These are phyloP conservation scores for Heliconius melpomene DNA, from an alignment of 1,140 invertebrate species.

Conservation along the genomic window DNA sequence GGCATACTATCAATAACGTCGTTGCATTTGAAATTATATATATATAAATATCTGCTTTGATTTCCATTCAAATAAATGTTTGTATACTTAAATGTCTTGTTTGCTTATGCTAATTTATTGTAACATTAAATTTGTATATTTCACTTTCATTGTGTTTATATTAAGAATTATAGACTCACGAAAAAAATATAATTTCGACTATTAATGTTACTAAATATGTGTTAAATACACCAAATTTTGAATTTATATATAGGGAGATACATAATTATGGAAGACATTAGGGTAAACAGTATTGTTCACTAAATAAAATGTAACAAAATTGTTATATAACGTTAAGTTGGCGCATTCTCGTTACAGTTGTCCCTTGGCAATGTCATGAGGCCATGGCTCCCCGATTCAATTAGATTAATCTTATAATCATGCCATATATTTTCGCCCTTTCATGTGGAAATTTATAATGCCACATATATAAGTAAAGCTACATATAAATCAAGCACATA, in stretches of 20 bases:
- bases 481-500: too few species aligned
- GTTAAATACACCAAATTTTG: too few species aligned
- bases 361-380: conserved; percentile 37
- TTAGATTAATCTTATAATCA: conserved; percentile 33
- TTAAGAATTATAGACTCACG: background rate
- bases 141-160: background rate
- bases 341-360: conserved; percentile 26
- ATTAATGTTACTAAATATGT: background rate
- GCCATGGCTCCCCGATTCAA: conserved; percentile 33
- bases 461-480: background rate
- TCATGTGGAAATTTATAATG: background rate
- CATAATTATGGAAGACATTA: background rate
- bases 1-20: too few species aligned
- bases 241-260: background rate
- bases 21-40: too few species aligned
- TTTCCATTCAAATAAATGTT: too few species aligned
- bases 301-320: conserved; percentile 15
- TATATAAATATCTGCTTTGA: too few species aligned
- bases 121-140: too few species aligned
- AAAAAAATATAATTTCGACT: background rate
- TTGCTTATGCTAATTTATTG: too few species aligned
- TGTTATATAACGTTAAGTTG: conserved; percentile 28
- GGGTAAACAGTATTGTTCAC: background rate
- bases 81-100: too few species aligned
- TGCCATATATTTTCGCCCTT: background rate